These are phyloP conservation scores for Mobula hypostoma DNA, from an alignment of 2,113 vertebrate species.

Conservation along the genomic window DNA sequence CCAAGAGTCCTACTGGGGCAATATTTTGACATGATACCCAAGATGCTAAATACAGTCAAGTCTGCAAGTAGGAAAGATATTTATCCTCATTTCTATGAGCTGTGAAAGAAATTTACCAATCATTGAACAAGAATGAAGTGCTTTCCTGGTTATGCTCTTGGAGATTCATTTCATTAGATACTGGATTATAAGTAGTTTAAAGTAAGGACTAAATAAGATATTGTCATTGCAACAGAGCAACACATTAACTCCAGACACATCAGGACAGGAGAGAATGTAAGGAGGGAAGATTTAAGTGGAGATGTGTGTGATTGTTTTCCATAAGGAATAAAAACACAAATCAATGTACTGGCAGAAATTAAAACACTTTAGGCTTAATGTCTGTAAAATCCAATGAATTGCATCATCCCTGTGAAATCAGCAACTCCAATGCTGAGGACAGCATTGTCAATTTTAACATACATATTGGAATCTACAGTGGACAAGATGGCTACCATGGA, in stretches of 20 bases:
- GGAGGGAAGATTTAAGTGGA: neutral
- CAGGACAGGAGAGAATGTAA: neutral
- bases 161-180: neutral
- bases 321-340: neutral
- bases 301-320: neutral
- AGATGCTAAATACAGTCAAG: neutral
- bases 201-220: neutral
- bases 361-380: neutral
- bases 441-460: neutral
- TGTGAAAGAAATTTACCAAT: neutral
- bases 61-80: neutral
- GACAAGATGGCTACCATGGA: neutral
- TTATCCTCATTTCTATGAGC: neutral
- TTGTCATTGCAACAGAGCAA: neutral
- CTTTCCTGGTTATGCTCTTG: neutral
- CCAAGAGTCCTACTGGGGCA: neutral
- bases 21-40: neutral
- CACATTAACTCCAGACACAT: neutral
- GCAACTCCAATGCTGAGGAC: neutral
- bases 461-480: neutral
- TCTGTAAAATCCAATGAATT: neutral
- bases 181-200: neutral
- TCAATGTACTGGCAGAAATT: neutral
- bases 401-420: neutral
- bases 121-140: neutral